Percentiles rank a stretch among this genome's conserved stretches.
Conservation (phyloP, 2,888 invertebrate species). For the Meloe dianella region DNA sequence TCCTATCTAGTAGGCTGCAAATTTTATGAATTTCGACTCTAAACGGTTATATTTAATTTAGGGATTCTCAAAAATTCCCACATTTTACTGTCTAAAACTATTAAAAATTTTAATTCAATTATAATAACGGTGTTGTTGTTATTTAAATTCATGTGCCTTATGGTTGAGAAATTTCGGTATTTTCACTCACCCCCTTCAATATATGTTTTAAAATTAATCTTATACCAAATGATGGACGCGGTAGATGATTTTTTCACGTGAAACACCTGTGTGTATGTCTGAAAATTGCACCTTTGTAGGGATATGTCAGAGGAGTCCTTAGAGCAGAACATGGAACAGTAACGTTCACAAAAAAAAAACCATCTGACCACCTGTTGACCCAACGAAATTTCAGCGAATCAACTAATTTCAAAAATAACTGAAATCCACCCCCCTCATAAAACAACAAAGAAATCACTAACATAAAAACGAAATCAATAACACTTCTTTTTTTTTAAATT, state of each 20-base stretch:
- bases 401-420: not conserved
- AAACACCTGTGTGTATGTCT: slow-evolving; percentile 24
- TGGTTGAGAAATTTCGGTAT: slow-evolving; percentile 25
- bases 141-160: slow-evolving; percentile 36
- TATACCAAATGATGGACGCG: slow-evolving; percentile 8
- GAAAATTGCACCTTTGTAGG: not conserved
- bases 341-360: not conserved
- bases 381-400: not conserved
- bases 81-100: too few relatives aligned
- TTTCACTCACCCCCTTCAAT: not conserved
- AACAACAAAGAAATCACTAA: too few relatives aligned
- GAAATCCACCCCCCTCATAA: too few relatives aligned
- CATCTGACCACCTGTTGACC: slow-evolving; percentile 3
- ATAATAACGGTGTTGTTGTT: slow-evolving; percentile 26
- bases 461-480: too few relatives aligned
- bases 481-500: too few relatives aligned
- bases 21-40: too few relatives aligned
- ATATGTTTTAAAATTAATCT: too few relatives aligned
- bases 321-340: slow-evolving; percentile 25
- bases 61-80: not conserved
- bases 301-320: slow-evolving; percentile 9
- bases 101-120: slow-evolving; percentile 36
- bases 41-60: too few relatives aligned
- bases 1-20: too few relatives aligned
- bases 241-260: slow-evolving; percentile 18